Evolutionary conservation across 2,888 invertebrate genomes (phyloP), one percentile per base, ranked within the genome.

Genomic region (Autographa gamma): DNA sequence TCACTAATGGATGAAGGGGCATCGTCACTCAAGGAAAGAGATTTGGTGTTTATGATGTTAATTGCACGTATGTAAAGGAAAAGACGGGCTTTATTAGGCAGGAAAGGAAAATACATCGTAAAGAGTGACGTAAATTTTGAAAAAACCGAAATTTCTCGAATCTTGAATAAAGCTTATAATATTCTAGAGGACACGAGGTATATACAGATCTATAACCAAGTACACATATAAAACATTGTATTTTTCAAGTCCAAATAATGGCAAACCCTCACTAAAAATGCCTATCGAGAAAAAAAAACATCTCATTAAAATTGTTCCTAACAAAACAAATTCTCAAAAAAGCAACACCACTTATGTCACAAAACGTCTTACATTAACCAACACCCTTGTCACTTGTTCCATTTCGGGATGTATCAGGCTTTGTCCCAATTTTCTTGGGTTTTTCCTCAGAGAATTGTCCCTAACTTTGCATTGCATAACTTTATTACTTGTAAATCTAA

Each of bases 311-410:
- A 34, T 58, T 16, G 13, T 1, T 3, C 14, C 11, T 0, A 38
- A 71, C 16, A 25, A 25, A 58, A 59, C 16, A 63, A 54, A 60
- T 43, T 34, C 32, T 31, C 54, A n/a, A 38, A 16, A 72, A 59
- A 41, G 52, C 43, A 34, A 19, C 34, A 43, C 31, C 34, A 58
- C 38, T 48, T 61, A 54, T 34, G 59, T 43, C 56, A 16, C 32
- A 54, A 65, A 32, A 58, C 43, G 58, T 63, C 56, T 38, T 4
- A 61, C 0, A 68, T 70, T 63, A 63, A 63, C 67, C 76, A 54
- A 56, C 65, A 79, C 74, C 77, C 71, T 73, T 66, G 54, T 80
- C 70, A 73, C 63, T 31, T 32, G 61, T 32, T 71, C 59, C 63
- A 11, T 77, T 69, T 60, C 58, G 66, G 48, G 63, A 59, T 58